These are phyloP conservation scores for Platygyra sinensis DNA, from an alignment of 64 coral and sea anemone genomes.

Conservation along the genomic window DNA sequence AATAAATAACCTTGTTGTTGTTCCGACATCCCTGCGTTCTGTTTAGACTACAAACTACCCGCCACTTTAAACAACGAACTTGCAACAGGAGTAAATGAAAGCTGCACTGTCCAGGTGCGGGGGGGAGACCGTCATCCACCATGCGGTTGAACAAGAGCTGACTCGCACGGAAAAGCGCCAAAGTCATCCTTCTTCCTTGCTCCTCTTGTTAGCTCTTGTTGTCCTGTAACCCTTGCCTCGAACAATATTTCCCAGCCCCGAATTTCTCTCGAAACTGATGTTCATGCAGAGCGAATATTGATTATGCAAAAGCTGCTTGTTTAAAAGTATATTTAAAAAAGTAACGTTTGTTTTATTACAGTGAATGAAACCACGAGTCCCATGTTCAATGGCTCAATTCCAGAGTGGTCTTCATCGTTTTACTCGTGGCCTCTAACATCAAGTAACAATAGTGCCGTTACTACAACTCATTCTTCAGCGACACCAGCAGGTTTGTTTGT, in stretches of 20 bases:
- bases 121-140: slow-evolving; percentile 37
- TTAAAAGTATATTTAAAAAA: neutral
- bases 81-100: neutral
- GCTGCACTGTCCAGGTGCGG: slow-evolving; percentile 12
- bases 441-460: neutral
- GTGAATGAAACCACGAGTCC: neutral
- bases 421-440: neutral
- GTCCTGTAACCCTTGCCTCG: neutral
- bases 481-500: neutral
- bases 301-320: neutral
- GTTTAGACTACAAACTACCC: no score
- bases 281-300: neutral
- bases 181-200: no score
- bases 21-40: no score
- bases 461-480: neutral
- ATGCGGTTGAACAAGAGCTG: no score
- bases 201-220: no score
- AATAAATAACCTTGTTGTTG: no score
- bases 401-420: neutral
- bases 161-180: no score
- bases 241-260: neutral
- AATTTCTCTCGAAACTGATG: neutral
- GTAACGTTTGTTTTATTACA: neutral
- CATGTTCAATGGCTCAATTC: neutral
- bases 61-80: no score